Evolutionary conservation across 2,113 vertebrate species (phyloP).

Genomic region (Ciconia stormi): DNA sequence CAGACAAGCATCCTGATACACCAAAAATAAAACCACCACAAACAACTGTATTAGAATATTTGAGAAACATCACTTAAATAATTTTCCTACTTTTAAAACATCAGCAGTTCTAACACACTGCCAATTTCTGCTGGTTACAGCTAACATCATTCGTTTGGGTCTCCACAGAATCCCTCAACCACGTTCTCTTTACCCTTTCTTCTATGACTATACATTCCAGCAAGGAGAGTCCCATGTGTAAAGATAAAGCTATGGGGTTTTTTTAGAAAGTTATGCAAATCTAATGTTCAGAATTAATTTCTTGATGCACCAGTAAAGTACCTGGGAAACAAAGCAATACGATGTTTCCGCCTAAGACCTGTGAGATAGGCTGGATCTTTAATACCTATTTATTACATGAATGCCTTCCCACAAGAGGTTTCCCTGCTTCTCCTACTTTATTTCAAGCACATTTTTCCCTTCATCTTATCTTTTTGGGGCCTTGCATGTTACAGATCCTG

Average conservation of each 20-base stretch:
- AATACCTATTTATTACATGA: not conserved
- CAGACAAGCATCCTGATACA: not conserved
- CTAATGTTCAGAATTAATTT: not conserved
- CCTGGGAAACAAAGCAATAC: fast-evolving
- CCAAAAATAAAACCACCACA: not conserved
- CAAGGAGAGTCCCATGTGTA: not conserved
- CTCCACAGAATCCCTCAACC: not conserved
- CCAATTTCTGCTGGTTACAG: not conserved
- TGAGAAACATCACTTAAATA: not conserved
- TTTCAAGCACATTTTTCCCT: not conserved
- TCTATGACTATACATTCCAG: not conserved
- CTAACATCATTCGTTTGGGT: not conserved
- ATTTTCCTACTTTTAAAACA: not conserved
- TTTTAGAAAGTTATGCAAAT: not conserved
- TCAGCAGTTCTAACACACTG: not conserved
- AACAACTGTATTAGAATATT: not conserved
- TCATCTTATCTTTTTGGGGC: not conserved
- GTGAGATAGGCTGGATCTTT: not conserved
- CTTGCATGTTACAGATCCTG: not conserved
- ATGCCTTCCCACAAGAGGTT: not conserved
- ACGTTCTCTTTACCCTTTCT: not conserved
- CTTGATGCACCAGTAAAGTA: not conserved
- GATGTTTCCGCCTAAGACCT: fast-evolving
- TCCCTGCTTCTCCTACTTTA: not conserved
- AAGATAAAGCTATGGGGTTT: not conserved